These are phyloP conservation scores for Molossus molossus DNA, from an alignment of 2,797 vertebrate genomes.

Conservation along the genomic window DNA sequence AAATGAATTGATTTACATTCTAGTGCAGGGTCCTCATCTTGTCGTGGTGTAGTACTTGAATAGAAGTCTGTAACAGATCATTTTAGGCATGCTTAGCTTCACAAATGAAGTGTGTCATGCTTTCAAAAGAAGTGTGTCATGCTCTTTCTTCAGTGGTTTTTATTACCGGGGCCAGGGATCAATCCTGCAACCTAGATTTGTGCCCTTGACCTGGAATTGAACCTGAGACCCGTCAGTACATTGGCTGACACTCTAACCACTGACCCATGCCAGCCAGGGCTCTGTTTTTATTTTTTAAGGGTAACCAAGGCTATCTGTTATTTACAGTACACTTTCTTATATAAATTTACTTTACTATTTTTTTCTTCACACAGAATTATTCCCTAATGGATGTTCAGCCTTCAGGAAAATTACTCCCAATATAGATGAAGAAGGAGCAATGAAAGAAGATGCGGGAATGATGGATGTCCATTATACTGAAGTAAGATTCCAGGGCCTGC, in stretches of 20 bases:
- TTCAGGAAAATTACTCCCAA: slow-evolving; percentile 98
- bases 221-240: too few relatives aligned
- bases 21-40: slow-evolving; percentile 10
- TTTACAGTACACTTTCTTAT: slow-evolving; percentile 36
- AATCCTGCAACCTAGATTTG: too few relatives aligned
- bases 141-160: slow-evolving; percentile 15
- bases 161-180: neutral
- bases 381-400: slow-evolving; percentile 94
- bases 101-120: neutral
- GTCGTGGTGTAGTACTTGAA: neutral
- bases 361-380: slow-evolving; percentile 92
- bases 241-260: too few relatives aligned
- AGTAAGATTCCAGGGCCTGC: slow-evolving; percentile 88
- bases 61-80: neutral
- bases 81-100: neutral
- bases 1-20: slow-evolving; percentile 55
- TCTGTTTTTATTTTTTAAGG: slow-evolving; percentile 60
- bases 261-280: too few relatives aligned
- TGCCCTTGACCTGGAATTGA: too few relatives aligned
- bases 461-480: slow-evolving; percentile 99
- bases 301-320: slow-evolving; percentile 20
- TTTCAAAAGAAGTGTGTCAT: neutral
- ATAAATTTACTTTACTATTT: slow-evolving; percentile 44
- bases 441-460: slow-evolving; percentile 98
- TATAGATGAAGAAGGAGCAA: slow-evolving; percentile 97